Base-by-base conservation (phyloP, 2,113 vertebrate genomes). In the Tetraodon nigroviridis region DNA sequence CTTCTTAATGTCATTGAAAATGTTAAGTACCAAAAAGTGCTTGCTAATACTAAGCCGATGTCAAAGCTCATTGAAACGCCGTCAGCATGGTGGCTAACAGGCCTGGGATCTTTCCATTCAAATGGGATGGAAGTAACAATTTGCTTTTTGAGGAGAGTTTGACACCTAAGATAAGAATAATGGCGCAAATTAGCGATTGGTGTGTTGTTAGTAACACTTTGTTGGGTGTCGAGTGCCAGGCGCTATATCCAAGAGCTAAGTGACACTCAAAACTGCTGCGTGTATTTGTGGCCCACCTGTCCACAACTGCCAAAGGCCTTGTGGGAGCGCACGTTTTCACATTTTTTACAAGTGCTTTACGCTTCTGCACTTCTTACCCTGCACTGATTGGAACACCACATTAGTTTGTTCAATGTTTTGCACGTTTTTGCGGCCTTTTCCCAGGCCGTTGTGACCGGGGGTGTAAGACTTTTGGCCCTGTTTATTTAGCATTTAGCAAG, bases 1-100 rank as follows among this genome's bases (percentile, higher is more conserved):
- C 3, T 41, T 11, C 40, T 40, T 63, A 37, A 64, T 81, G 84
- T 84, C 81, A 84, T 85, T 88, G 78, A 78, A 71, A 68, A 29
- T 59, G 62, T 51, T 18, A 58, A 75, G 65, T 64, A 22, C 29
- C 58, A 24, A 79, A 85, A 86, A 84, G 79, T 87, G 82, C 84
- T 88, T 75, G 83, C 80, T 87, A 88, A 87, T 86, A 80, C 69
- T 69, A 27, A 27, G 24, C 24, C 24, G 5, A 27, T 27, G 5
- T 64, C 40, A 77, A 82, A 86, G 82, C 79, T 55, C 80, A 88
- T 73, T 89, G 85, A 86, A 84, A 70, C 74, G 49, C 32, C 59
- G 83, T 24, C 76, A 85, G 85, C 83, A 77, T 87, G 87, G 80
- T 24, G 67, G 83, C 83, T 80, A 81, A 80, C 81, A 89, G 89